Base-by-base conservation (phyloP, 2,888 invertebrate genomes). In the Tubulanus polymorphus region DNA sequence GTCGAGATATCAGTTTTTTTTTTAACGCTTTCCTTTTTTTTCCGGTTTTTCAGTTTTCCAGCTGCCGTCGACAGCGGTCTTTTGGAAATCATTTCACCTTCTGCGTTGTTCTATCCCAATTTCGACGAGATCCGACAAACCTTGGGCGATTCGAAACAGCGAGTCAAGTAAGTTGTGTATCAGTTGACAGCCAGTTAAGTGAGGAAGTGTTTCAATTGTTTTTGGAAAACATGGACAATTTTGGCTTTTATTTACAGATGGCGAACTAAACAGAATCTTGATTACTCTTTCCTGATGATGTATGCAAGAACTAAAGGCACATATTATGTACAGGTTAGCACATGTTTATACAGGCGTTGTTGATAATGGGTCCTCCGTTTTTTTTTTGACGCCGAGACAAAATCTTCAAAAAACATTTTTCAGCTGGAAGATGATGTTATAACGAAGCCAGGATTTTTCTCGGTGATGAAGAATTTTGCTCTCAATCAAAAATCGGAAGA, bases 341-440 rank as follows among this genome's bases (percentile, higher is more conserved):
- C 20, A 30, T 25, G 18, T 5, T 8, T 15, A 41, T 32, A 32
- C 10, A 32, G 10, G n/a, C 10, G n/a, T 32, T n/a, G 35, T 10
- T 32, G 10, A 32, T n/a, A 32, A 32, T 32, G n/a, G 10, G 35
- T 32, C 10, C 10, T 32, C n/a, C n/a, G 35, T n/a, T n/a, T n/a
- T 32, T 10, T 32, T 32, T n/a, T 12, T 10, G 10, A 10, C 10
- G 35, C 35, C 35, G 35, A 32, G 10, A 32, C 35, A 32, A 32
- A 32, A n/a, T n/a, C n/a, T n/a, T n/a, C n/a, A n/a, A n/a, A n/a
- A n/a, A n/a, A n/a, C n/a, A n/a, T 48, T 35, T 63, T 66, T 23
- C 90, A 95, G 84, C 81, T 96, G 8, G 95, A 96, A 79, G 95
- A 96, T 74, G 95, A 96, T 73, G 90, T 96, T 51, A 81, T 94